phyloP scores from a whole-genome alignment of 2,888 invertebrate genomes.

The Palloptera scutellata region DNA sequence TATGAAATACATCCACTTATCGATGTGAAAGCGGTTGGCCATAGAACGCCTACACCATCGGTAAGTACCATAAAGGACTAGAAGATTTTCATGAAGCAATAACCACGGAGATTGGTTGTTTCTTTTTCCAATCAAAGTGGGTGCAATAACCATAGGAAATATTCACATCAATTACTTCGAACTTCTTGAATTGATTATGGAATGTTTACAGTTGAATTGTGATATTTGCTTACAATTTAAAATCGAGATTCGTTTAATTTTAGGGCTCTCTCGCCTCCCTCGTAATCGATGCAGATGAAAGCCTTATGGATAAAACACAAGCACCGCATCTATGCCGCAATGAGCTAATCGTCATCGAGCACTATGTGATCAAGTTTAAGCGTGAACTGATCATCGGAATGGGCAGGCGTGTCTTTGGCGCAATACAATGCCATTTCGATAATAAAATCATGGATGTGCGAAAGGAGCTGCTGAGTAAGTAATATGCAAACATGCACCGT shows the following conservation, averaged over 20 bases:
- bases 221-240: too few relatives aligned
- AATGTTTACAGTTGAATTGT: conserved; percentile 8
- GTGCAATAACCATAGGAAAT: too few relatives aligned
- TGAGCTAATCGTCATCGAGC: conserved; percentile 59
- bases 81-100: not conserved
- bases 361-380: conserved; percentile 59
- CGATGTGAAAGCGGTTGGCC: conserved; percentile 49
- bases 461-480: conserved; percentile 50
- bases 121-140: not conserved
- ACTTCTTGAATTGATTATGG: not conserved
- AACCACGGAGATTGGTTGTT: not conserved
- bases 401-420: conserved; percentile 55
- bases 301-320: conserved; percentile 41
- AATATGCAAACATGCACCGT: not conserved
- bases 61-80: conserved; percentile 46
- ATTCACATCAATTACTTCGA: too few relatives aligned
- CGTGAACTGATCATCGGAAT: conserved; percentile 56
- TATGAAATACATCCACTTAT: conserved; percentile 56
- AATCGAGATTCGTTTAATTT: not conserved
- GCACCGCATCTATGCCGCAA: conserved; percentile 47
- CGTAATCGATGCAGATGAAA: conserved; percentile 48
- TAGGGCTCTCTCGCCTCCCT: conserved; percentile 59
- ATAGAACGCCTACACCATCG: conserved; percentile 57
- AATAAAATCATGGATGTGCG: conserved; percentile 54
- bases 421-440: conserved; percentile 56